Evolutionary conservation across 2,888 invertebrate genomes (phyloP), one percentile per base, ranked within the genome.

Genomic region (Yponomeuta malinellus): DNA sequence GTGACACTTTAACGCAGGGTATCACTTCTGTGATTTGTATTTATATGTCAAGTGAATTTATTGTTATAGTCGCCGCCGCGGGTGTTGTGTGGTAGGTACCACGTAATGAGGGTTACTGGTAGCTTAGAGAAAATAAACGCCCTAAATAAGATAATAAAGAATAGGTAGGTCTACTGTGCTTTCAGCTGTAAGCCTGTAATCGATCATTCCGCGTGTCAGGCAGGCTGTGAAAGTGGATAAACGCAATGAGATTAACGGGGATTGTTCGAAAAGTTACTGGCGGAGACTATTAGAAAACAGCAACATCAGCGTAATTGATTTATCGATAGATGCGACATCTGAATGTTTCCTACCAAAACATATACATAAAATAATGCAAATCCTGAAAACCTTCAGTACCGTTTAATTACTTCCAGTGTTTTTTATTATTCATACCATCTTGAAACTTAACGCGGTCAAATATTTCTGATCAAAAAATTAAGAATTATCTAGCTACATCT

Each of bases 1-100:
- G 85, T 83, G 82, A 82, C 79, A 79, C 79, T 80, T 79, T 80
- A 83, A 79, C 78, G 79, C 79, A 75, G 75, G 76, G 76, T 77
- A 77, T 78, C 80, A 81, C 81, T 79, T 77, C 78, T 81, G 79
- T 79, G 78, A 78, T 77, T 79, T 76, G 75, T 78, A 79, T 80
- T 80, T 84, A 81, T 78, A 68, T 9, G 80, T 84, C 81, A 81
- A 79, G 74, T 77, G 76, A 81, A 84, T 69, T 69, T 69, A 78
- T 82, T 82, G 43, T 80, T 81, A 78, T 79, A 77, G 81, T 71
- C 48, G 33, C 33, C 48, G 33, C 33, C 63, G 67, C 48, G 63
- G 29, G 23, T 43, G 43, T 12, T 66, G 33, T 31, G 33, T 37
- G 12, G 10, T 15, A 66, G 15, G 31, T 33, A 33, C 33, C 33